A percentile compares a stretch with the other conserved stretches of the same genome.
Conservation (phyloP, 35 echinoderm and acorn worm species). For the Apostichopus japonicus region DNA sequence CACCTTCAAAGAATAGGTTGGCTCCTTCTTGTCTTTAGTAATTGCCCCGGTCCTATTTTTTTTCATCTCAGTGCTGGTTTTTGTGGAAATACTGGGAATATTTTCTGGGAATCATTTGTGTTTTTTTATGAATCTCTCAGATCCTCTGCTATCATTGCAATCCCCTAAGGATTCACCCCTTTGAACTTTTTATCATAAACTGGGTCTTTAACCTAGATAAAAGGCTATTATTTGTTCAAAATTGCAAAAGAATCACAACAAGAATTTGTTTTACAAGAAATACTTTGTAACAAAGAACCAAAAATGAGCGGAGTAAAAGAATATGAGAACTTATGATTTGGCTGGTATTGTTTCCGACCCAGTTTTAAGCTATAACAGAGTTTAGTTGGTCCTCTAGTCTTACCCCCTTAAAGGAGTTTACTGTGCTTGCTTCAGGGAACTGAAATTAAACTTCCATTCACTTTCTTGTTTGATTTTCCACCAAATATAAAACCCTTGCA, state of each 20-base stretch:
- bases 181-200: conserved; percentile 3
- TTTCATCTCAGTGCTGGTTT: background rate
- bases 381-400: background rate
- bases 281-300: conserved; percentile 32
- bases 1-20: background rate
- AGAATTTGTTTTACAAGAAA: conserved; percentile 36
- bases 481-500: too few species aligned
- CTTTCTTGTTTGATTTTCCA: too few species aligned
- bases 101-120: conserved; percentile 21
- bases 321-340: conserved; percentile 35
- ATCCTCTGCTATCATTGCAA: background rate
- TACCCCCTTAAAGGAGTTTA: background rate
- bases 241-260: conserved; percentile 22
- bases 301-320: background rate
- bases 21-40: background rate
- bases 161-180: conserved; percentile 8
- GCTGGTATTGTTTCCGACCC: conserved; percentile 11
- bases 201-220: conserved; percentile 45
- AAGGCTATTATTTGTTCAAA: conserved; percentile 34
- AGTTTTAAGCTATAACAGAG: conserved; percentile 6
- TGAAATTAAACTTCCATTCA: too few species aligned
- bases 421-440: background rate
- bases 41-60: background rate
- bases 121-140: conserved; percentile 12
- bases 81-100: conserved; percentile 13